phyloP scores from a whole-genome alignment of 2,888 invertebrate species.

The Mimumesa dahlbomi region DNA sequence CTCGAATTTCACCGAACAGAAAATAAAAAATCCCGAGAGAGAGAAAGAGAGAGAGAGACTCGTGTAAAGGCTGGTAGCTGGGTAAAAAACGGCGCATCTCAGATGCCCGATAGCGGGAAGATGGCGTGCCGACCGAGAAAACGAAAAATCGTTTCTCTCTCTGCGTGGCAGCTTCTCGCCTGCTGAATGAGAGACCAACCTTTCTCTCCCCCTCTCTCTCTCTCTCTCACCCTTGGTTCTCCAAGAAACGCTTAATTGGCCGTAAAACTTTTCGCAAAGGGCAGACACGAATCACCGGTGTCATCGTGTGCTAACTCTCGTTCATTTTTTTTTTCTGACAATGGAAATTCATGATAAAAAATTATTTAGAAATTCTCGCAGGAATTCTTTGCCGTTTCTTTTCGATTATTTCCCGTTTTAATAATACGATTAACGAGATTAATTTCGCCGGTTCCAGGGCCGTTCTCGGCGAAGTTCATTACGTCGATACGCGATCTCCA shows the following conservation, averaged over 20 bases:
- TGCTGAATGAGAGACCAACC: background rate
- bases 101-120: background rate
- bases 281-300: background rate
- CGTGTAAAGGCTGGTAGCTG: conserved; percentile 52
- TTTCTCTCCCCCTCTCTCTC: background rate
- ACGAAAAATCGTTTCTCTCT: background rate
- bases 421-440: no score
- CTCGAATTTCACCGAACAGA: conserved; percentile 49
- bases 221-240: no score
- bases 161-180: background rate
- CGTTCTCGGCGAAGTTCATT: conserved; percentile 37
- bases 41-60: conserved; percentile 22
- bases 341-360: no score
- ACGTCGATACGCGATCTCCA: conserved; percentile 53
- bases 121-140: background rate
- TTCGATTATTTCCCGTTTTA: no score
- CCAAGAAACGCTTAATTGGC: background rate
- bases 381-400: no score
- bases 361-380: no score
- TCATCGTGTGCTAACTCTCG: background rate
- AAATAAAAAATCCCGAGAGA: no score
- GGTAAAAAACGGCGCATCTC: conserved; percentile 1
- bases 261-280: background rate
- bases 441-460: background rate
- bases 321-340: background rate